Evolutionary conservation across 1,140 invertebrate genomes (phyloP).

Genomic region (Lepidurus arcticus): DNA sequence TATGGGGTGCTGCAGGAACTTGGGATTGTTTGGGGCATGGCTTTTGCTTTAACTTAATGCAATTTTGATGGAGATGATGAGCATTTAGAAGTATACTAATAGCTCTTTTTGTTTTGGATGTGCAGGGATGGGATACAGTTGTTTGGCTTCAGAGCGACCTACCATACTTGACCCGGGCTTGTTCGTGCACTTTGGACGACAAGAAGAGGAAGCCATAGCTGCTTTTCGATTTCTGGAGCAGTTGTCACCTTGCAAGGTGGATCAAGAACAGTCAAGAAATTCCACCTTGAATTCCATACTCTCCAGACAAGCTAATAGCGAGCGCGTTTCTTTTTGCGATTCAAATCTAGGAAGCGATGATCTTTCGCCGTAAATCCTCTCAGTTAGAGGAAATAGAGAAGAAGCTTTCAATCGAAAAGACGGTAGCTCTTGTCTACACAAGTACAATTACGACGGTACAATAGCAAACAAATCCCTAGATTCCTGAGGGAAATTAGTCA

Average conservation of each 20-base stretch:
- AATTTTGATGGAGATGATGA: too few species aligned
- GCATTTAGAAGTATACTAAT: neutral
- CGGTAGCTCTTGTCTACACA: too few species aligned
- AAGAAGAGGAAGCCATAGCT: neutral
- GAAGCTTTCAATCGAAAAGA: too few species aligned
- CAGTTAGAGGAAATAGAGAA: too few species aligned
- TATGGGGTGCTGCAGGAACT: neutral
- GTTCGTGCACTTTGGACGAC: conserved; percentile 2
- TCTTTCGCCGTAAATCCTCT: too few species aligned
- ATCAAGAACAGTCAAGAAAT: neutral
- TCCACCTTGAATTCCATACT: neutral
- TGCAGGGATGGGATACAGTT: neutral
- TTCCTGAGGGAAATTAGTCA: too few species aligned
- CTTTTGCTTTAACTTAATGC: neutral
- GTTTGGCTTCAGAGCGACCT: neutral
- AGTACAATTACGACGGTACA: too few species aligned
- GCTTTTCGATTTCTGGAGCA: neutral
- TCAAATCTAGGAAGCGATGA: neutral
- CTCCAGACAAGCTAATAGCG: neutral
- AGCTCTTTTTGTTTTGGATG: neutral
- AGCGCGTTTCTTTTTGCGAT: neutral
- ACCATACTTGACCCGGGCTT: neutral
- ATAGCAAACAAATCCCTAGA: too few species aligned
- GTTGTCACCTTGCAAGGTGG: neutral
- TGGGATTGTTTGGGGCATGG: neutral